Evolutionary conservation across 37 sponge, comb jelly and placozoan species (phyloP).

Genomic region (Aplysina aerophoba): DNA sequence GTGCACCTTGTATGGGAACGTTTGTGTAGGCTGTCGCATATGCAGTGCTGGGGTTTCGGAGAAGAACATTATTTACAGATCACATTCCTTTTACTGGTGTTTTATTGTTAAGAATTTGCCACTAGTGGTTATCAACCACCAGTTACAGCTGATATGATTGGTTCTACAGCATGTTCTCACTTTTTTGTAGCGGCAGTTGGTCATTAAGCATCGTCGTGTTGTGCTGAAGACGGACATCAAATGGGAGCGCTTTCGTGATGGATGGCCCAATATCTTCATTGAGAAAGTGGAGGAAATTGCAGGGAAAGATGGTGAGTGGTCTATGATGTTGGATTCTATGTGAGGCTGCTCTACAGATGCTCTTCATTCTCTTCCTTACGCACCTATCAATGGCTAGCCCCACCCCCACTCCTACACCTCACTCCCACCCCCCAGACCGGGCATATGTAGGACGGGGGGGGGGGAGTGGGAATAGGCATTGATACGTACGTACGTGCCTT

Average conservation of each 20-base stretch:
- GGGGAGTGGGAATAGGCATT: neutral
- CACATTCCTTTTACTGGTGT: no score
- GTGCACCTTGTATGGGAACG: no score
- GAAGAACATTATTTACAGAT: no score
- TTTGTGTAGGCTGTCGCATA: no score
- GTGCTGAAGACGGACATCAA: conserved; percentile 56
- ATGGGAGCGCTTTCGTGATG: conserved; percentile 82
- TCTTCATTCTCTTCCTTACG: neutral
- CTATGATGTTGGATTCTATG: no score
- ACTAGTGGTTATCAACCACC: no score
- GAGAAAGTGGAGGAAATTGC: conserved; percentile 78
- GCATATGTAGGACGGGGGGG: neutral
- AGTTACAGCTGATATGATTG: no score
- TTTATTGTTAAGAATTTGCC: no score
- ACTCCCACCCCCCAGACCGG: neutral
- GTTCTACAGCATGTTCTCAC: no score
- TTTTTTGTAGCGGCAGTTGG: neutral
- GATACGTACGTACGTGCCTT: neutral
- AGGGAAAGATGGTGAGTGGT: conserved; percentile 82
- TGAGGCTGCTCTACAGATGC: neutral
- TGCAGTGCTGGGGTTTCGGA: no score
- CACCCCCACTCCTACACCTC: neutral
- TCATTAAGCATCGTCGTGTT: conserved; percentile 50
- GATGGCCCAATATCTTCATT: conserved; percentile 93
- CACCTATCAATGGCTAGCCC: neutral